Conservation (phyloP, 2,113 vertebrate genomes). For the Crotophaga sulcirostris region DNA sequence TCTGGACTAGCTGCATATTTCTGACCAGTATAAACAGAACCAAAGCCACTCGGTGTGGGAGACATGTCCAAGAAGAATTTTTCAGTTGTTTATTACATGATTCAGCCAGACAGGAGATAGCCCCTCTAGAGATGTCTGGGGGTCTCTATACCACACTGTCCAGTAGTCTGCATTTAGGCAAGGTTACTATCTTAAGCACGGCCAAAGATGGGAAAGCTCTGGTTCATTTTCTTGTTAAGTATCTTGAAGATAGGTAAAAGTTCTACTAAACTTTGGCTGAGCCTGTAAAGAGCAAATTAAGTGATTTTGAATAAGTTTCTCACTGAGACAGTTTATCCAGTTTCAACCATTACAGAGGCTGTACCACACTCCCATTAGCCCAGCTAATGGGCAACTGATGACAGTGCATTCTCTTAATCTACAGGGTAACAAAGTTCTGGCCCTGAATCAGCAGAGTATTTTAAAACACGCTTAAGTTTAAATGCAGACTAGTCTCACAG, state of each 20-base stretch:
- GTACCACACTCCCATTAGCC: background rate
- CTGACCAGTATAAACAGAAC: background rate
- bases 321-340: background rate
- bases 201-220: background rate
- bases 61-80: background rate
- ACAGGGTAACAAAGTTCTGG: background rate
- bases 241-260: background rate
- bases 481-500: background rate
- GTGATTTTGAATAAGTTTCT: background rate
- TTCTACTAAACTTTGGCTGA: background rate
- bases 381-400: background rate
- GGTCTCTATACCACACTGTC: background rate
- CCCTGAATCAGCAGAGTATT: background rate
- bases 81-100: background rate
- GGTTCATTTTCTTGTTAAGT: background rate
- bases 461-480: background rate
- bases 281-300: background rate
- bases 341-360: background rate
- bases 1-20: background rate
- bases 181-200: background rate
- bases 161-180: background rate
- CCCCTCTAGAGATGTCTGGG: background rate
- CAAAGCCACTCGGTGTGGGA: background rate
- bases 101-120: background rate
- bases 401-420: background rate